A percentile compares a stretch with the other conserved stretches of the same genome.
Evolutionary conservation across 1,140 invertebrate species (phyloP).

Genomic region (Idris sp.): DNA sequence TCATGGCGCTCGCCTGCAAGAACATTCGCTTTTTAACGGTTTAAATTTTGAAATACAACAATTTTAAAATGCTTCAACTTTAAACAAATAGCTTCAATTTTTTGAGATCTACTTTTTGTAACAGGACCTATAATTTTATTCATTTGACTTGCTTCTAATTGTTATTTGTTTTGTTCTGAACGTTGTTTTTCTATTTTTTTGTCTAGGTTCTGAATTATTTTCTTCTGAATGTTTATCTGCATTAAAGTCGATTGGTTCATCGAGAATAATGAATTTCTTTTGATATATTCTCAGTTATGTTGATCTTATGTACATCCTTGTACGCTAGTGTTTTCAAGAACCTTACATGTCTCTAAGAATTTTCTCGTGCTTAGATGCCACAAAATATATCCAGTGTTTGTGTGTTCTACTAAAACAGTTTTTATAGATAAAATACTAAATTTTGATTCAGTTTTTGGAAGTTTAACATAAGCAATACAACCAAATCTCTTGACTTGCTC

Average conservation of each 20-base stretch:
- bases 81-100: conserved; percentile 23
- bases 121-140: conserved; percentile 5
- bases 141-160: conserved; percentile 12
- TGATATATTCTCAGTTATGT: not conserved
- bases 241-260: too few species aligned
- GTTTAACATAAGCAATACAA: conserved; percentile 32
- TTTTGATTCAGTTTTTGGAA: conserved; percentile 31
- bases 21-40: too few species aligned
- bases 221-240: conserved; percentile 19
- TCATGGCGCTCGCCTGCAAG: too few species aligned
- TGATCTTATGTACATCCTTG: conserved; percentile 29
- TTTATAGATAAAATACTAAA: conserved; percentile 9
- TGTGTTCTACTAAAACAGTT: conserved; percentile 40
- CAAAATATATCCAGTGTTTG: conserved; percentile 47
- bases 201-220: conserved; percentile 21
- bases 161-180: conserved; percentile 9
- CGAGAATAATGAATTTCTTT: not conserved
- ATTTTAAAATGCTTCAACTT: too few species aligned
- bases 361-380: conserved; percentile 43
- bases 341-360: conserved; percentile 37
- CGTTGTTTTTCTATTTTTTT: conserved; percentile 15
- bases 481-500: conserved; percentile 41
- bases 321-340: conserved; percentile 33
- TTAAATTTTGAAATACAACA: too few species aligned
- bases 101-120: conserved; percentile 29